Base-by-base conservation (phyloP, 35 echinoderm and acorn worm species). In the Chiridota heheva region DNA sequence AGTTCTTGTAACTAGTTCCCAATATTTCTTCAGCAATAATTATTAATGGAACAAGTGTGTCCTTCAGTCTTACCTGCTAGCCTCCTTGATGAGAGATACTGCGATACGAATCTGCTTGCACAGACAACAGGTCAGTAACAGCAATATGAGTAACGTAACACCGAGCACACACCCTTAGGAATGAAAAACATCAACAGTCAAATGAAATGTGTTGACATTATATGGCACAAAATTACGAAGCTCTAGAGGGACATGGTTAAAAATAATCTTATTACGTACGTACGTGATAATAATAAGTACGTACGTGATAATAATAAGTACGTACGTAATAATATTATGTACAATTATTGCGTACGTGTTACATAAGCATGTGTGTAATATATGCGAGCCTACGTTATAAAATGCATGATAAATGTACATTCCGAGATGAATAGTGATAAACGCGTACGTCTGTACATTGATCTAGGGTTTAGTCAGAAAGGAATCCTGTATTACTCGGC, bases 61-160 rank as follows among this genome's bases (percentile, higher is more conserved):
- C n/a, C n/a, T n/a, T n/a, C 30, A 15, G 13, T 61, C 83, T 97
- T 82, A 96, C 92, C 73, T 90, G 92, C 92, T 96, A 43, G 92
- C 82, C 38, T 96, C 92, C 30, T 78, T 85, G 26, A 96, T 96
- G 24, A 96, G 86, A 46, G 89, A 51, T 18, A 96, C 61, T 18
- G 92, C 92, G 24, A 96, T 85, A 25, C 87, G 92, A 42, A 96
- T 96, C 37, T 87, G 64, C 17, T 60, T 30, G 47, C 92, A 89
- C 48, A 96, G 60, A 60, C 86, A 96, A 1, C 89, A 36, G 1
- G 76, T 89, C 2, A 96, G 2, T 12, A 96, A 29, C 0, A 96
- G 57, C 24, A 96, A 42, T 58, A 96, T 67, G 0, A 89, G n/a
- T 55, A 84, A 67, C 0, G 87, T 60, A 7, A 76, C 71, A 31